Percentiles rank a stretch among this genome's conserved stretches.
Conservation (phyloP, 2,797 vertebrate species). For the Propithecus perrieri region DNA sequence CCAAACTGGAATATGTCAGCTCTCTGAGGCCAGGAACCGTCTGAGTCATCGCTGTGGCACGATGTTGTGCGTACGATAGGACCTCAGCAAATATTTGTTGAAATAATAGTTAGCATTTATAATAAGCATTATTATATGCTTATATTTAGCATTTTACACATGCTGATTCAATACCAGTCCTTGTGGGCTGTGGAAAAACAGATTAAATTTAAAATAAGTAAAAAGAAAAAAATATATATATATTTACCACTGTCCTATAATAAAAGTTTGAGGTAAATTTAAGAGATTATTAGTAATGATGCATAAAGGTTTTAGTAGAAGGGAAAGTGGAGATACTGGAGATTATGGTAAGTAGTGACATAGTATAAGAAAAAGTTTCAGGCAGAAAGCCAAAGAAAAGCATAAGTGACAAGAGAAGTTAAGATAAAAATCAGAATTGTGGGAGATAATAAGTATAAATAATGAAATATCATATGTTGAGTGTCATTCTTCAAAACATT, state of each 20-base stretch:
- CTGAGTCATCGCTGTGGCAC: neutral
- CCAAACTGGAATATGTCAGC: neutral
- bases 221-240: neutral
- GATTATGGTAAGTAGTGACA: neutral
- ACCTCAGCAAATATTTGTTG: neutral
- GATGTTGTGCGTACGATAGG: neutral
- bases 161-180: neutral
- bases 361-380: neutral
- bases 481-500: neutral
- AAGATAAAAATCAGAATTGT: neutral
- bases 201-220: neutral
- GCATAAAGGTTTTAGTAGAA: neutral
- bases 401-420: neutral
- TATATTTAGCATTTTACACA: neutral
- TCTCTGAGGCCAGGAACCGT: neutral
- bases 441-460: neutral
- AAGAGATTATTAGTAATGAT: neutral
- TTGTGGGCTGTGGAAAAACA: neutral
- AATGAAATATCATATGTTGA: neutral
- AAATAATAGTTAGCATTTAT: neutral
- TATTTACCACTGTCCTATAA: neutral
- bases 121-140: neutral
- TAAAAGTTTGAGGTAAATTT: neutral
- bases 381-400: neutral
- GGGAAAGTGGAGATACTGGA: neutral